phyloP scores from a whole-genome alignment of 2,797 vertebrate species.

The Galago senegalensis region DNA sequence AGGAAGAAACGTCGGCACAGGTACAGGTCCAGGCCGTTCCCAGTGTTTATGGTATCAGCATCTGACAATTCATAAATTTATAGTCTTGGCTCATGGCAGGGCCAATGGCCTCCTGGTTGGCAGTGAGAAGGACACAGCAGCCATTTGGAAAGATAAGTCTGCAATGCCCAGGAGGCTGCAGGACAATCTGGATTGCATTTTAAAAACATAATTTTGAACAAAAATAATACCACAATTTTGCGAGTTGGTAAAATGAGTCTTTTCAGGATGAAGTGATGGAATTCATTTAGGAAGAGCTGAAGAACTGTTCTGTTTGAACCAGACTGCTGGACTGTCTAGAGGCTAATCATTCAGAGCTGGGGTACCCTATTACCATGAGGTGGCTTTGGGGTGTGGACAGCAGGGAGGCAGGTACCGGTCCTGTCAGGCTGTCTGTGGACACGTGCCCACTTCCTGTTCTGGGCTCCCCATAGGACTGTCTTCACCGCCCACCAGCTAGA shows the following conservation, averaged over 20 bases:
- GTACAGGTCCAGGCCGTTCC: conserved; percentile 85
- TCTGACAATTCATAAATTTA: background rate
- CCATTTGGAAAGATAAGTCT: background rate
- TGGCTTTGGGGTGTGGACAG: background rate
- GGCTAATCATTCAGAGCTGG: background rate
- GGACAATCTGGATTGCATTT: background rate
- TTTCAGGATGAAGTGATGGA: conserved; percentile 1
- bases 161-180: background rate
- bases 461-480: conserved; percentile 92
- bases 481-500: conserved; percentile 97
- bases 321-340: conserved; percentile 12
- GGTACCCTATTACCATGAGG: background rate
- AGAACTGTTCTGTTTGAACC: background rate
- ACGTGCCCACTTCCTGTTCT: background rate
- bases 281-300: conserved; percentile 5
- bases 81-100: background rate
- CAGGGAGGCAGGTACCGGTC: background rate
- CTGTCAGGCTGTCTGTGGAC: background rate
- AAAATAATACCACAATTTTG: background rate
- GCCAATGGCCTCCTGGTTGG: background rate
- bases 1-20: conserved; percentile 97
- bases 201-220: background rate
- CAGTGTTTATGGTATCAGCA: background rate
- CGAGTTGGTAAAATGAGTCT: conserved; percentile 1
- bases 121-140: background rate